Evolutionary conservation across 2,797 vertebrate species (phyloP), one percentile per base, ranked within the genome.

Genomic region (Bryconaethiops microstoma): DNA sequence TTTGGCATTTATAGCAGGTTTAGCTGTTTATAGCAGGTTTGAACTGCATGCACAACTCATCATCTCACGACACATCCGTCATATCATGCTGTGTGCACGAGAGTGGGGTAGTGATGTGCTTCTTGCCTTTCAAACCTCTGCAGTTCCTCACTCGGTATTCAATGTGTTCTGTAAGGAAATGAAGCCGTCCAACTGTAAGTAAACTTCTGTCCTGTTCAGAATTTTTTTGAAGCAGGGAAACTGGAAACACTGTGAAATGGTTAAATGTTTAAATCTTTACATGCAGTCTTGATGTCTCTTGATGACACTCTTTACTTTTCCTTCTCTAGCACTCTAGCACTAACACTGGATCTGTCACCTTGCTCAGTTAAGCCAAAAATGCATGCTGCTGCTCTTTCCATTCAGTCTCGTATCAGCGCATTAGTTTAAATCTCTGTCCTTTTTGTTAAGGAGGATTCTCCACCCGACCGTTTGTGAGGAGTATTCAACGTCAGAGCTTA

Each of bases 401-500:
- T 83, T 85, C 75, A 45, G 71, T 84, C 78, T 83, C 1, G 67
- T 84, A 68, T 82, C 77, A 73, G 74, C 82, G 62, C 82, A 79
- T 82, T 83, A 64, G 83, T 83, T 86, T 84, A 67, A 86, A 86
- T 83, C 81, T 23, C 50, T 77, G 74, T 81, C 86, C 87, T 78
- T 76, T 82, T 83, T 81, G 76, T 85, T 76, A 79, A 99, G 98
- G 98, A 82, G 98, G 98, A 59, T 99, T 99, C 92, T 99, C 97
- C 0, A 95, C 97, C 1, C 96, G 97, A 0, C 97, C 98, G 0
- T 99, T 99, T 50, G 97, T 99, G 81, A 93, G 97, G 86, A 99
- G 98, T 29, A 98, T 99, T 54, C 97, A 99, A 64, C 96, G 94
- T 16, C 98, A 99, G 93, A 99, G 97, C 88, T 82, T 94, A 86